Percentiles rank a stretch among this genome's conserved stretches.
These are phyloP conservation scores for Pelodytes ibericus DNA, from an alignment of 2,797 vertebrate genomes.

Conservation along the genomic window DNA sequence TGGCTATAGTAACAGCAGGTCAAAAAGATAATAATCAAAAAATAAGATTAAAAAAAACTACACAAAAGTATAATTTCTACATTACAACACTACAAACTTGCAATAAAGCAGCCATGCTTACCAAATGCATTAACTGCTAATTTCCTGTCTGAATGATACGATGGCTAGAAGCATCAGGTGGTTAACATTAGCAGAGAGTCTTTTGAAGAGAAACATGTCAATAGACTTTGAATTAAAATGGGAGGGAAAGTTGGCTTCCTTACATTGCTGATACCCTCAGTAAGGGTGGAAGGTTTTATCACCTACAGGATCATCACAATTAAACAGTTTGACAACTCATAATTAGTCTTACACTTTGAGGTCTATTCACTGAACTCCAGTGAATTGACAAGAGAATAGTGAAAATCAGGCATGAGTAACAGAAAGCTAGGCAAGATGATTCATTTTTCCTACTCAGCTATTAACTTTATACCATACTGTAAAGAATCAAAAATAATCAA, in stretches of 20 bases:
- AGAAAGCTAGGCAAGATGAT: too few relatives aligned
- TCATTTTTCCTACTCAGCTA: too few relatives aligned
- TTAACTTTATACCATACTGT: too few relatives aligned
- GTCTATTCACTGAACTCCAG: too few relatives aligned
- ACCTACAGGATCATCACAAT: neutral
- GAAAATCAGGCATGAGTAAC: too few relatives aligned
- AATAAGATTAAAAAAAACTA: too few relatives aligned
- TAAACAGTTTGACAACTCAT: neutral
- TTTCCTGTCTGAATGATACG: conserved; percentile 22
- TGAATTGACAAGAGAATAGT: too few relatives aligned
- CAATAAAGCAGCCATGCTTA: neutral
- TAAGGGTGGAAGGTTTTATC: neutral
- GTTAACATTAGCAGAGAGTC: conserved; percentile 18
- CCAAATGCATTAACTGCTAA: conserved; percentile 19
- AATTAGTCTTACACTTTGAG: neutral
- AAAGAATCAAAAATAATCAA: too few relatives aligned
- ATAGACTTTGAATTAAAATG: conserved; percentile 22
- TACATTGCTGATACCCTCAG: conserved; percentile 11
- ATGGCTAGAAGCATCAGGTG: conserved; percentile 8
- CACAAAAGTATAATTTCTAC: too few relatives aligned
- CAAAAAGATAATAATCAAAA: too few relatives aligned
- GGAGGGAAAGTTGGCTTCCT: conserved; percentile 5
- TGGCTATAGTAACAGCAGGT: too few relatives aligned
- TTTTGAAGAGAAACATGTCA: conserved; percentile 24
- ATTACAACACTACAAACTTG: too few relatives aligned